A percentile compares a stretch with the other conserved stretches of the same genome.
These are phyloP conservation scores for Siderastrea siderea DNA, from an alignment of 92 coral and sea anemone genomes.

Conservation along the genomic window DNA sequence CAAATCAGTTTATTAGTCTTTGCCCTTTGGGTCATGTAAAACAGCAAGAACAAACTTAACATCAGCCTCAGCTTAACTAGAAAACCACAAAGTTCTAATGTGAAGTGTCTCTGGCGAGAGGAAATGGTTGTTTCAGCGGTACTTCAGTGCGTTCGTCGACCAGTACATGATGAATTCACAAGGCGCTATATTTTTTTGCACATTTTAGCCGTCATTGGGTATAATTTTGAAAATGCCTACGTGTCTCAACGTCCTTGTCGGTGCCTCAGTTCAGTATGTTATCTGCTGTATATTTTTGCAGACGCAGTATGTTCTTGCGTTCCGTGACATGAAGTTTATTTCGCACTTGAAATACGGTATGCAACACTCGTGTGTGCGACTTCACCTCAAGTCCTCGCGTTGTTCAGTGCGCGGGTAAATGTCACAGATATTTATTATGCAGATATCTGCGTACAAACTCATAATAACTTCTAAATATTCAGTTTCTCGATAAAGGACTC, in stretches of 20 bases:
- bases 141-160: background rate
- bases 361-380: background rate
- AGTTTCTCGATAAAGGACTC: background rate
- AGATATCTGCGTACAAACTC: background rate
- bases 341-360: background rate
- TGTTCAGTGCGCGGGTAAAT: background rate
- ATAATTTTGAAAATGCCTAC: too few relatives aligned
- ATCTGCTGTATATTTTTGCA: background rate
- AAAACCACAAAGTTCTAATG: slow-evolving; percentile 9
- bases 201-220: background rate
- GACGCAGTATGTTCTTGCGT: background rate
- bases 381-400: background rate
- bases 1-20: background rate
- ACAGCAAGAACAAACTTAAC: slow-evolving; percentile 14
- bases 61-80: slow-evolving; percentile 18
- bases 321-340: background rate
- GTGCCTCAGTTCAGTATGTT: background rate
- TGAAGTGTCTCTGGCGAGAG: background rate
- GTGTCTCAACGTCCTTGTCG: background rate
- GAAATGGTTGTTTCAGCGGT: slow-evolving; percentile 12
- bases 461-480: background rate
- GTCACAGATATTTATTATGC: background rate
- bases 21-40: slow-evolving; percentile 46
- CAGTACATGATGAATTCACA: background rate
- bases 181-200: background rate